A percentile compares a stretch with the other conserved stretches of the same genome.
Evolutionary conservation across 2,113 vertebrate species (phyloP).

Genomic region (Eubucco bourcierii): DNA sequence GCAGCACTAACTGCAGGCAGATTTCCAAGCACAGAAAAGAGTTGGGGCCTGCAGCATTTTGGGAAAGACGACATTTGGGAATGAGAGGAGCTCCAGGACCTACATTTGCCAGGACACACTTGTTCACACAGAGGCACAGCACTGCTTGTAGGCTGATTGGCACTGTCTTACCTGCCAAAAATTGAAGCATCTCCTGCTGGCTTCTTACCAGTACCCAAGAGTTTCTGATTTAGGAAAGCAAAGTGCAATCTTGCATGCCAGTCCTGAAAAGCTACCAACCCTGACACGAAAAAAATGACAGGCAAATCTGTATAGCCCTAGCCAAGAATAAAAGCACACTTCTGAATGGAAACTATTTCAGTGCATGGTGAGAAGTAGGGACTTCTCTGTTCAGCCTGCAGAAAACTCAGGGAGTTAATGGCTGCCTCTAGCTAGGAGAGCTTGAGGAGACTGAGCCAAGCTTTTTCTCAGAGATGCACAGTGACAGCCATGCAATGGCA

Average conservation of each 20-base stretch:
- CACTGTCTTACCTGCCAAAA: background rate
- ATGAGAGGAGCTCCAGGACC: background rate
- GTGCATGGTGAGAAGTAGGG: background rate
- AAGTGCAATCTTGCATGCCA: conserved; percentile 23
- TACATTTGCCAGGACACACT: background rate
- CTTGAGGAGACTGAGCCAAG: background rate
- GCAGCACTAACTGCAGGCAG: conserved; percentile 19
- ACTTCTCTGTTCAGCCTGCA: background rate
- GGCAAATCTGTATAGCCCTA: background rate
- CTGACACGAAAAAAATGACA: conserved; percentile 7
- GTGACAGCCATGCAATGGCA: background rate
- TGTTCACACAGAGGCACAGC: background rate
- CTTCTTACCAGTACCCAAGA: conserved; percentile 1
- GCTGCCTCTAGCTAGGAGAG: background rate
- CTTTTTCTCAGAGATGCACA: background rate
- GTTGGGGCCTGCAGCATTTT: background rate
- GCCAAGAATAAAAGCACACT: background rate
- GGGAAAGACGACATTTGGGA: conserved; percentile 15
- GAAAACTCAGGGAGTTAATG: background rate
- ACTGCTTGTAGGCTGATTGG: conserved; percentile 9
- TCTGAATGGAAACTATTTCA: background rate
- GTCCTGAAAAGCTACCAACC: conserved; percentile 28
- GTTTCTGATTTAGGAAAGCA: conserved; percentile 42
- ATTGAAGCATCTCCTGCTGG: conserved; percentile 34
- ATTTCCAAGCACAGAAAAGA: conserved; percentile 32